Evolutionary conservation across 2,888 invertebrate genomes (phyloP), one percentile per base, ranked within the genome.

Genomic region (Onthophagus sagittarius): DNA sequence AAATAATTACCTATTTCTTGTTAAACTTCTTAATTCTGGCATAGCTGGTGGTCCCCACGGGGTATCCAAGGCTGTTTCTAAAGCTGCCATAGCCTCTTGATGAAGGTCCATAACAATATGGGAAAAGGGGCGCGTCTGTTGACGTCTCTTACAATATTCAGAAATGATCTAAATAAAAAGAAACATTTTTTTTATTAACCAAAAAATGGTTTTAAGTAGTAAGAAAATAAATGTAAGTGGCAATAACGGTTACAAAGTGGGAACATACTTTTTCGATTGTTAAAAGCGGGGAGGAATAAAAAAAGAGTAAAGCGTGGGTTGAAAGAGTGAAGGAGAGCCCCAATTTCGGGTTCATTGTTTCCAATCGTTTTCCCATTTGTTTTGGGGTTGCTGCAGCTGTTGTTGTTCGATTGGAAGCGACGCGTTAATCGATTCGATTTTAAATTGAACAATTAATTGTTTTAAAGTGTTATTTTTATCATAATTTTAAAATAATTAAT

Each of bases 71-170:
- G 80, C 77, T 53, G 80, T 74, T 79, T 85, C 85, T 64, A 85
- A 70, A 32, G 82, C 82, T 15, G 84, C 84, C 82, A 84, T 81
- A 13, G 88, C 88, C 79, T 88, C 88, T 64, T 88, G 86, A 78
- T 89, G 87, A 81, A 90, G 84, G 80, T 89, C 89, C 88, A 89
- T 89, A 11, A 89, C 88, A 70, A 89, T 88, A 79, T 89, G 89
- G 0, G 89, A 89, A 80, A 89, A 89, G n/a, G 90, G 89, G 75
- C 88, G 86, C 65, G 86, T 86, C 77, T 88, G 88, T 73, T 87
- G 84, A 71, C 87, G 84, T 33, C 86, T 86, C 75, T 87, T 87
- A 79, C 88, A 89, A 79, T 89, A 89, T 75, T 88, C 88, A 0
- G 89, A 89, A 78, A 90, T 89, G 63, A 88, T 88, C 90, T 90